These are phyloP conservation scores for Neodiprion virginianus DNA, from an alignment of 1,140 invertebrate species.

Conservation along the genomic window DNA sequence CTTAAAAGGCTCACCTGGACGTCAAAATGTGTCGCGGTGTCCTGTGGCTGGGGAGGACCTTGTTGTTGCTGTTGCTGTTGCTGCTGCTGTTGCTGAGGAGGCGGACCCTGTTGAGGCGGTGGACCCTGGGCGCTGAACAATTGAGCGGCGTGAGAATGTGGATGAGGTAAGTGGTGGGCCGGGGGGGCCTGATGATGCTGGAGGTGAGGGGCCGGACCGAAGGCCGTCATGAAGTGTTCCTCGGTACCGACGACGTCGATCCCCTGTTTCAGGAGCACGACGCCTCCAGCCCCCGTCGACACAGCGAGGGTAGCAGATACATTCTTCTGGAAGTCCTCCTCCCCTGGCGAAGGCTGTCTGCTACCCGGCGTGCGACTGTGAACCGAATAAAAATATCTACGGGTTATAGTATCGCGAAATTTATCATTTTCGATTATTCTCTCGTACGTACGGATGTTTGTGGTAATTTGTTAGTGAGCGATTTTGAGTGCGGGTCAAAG, in stretches of 20 bases:
- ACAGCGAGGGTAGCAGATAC: slow-evolving; percentile 60
- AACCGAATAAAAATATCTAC: slow-evolving; percentile 30
- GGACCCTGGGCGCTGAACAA: slow-evolving; percentile 62
- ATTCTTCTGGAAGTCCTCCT: slow-evolving; percentile 78
- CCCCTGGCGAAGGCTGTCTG: slow-evolving; percentile 87
- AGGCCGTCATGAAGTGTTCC: slow-evolving; percentile 62
- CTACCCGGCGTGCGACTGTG: slow-evolving; percentile 86
- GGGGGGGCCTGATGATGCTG: slow-evolving; percentile 62
- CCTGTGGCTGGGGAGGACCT: slow-evolving; percentile 57
- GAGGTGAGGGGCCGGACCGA: slow-evolving; percentile 64
- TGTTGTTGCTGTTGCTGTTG: slow-evolving; percentile 71
- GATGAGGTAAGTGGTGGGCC: slow-evolving; percentile 59
- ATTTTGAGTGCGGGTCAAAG: too few species aligned
- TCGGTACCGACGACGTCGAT: slow-evolving; percentile 66
- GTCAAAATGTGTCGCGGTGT: slow-evolving; percentile 62
- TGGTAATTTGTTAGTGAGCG: too few species aligned
- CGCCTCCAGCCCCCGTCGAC: slow-evolving; percentile 52
- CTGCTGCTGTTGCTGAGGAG: slow-evolving; percentile 63
- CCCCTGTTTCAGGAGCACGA: slow-evolving; percentile 61
- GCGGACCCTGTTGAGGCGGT: slow-evolving; percentile 54
- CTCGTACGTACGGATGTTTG: too few species aligned
- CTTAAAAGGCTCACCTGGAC: slow-evolving; percentile 57
- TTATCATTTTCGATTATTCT: too few species aligned
- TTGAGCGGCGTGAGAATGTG: slow-evolving; percentile 59
- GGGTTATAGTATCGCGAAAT: too few species aligned